Percentiles rank a stretch among this genome's conserved stretches.
Conservation (phyloP, 1,140 invertebrate species). For the Teleopsis dalmanni region DNA sequence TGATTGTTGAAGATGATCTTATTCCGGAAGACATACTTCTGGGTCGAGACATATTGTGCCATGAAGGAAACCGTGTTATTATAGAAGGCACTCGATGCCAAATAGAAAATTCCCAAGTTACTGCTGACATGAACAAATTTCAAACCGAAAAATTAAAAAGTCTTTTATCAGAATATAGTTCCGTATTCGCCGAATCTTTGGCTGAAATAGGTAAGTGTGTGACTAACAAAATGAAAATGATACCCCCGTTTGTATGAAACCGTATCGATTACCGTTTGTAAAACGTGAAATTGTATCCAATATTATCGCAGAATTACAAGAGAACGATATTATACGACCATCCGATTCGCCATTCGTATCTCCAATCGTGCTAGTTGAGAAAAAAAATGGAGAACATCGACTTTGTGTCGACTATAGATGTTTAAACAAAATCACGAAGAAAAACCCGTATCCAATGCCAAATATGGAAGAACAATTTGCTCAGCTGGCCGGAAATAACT, state of each 20-base stretch:
- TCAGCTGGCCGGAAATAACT: neutral
- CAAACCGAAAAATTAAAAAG: too few relatives aligned
- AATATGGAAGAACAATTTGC: constrained; percentile 2
- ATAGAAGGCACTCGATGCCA: too few relatives aligned
- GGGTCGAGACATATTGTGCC: too few relatives aligned
- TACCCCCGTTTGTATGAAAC: constrained; percentile 13
- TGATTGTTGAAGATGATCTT: too few relatives aligned
- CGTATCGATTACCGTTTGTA: constrained; percentile 20
- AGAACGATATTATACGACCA: constrained; percentile 20
- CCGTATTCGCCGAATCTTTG: too few relatives aligned
- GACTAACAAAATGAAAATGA: too few relatives aligned
- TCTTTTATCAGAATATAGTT: too few relatives aligned
- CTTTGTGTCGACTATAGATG: constrained; percentile 23
- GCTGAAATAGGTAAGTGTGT: too few relatives aligned
- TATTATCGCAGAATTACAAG: constrained; percentile 29
- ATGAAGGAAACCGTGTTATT: too few relatives aligned
- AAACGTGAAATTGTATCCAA: constrained; percentile 21
- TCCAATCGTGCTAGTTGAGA: constrained; percentile 47
- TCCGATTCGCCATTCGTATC: constrained; percentile 44
- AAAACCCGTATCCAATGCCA: constrained; percentile 4
- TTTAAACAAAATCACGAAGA: constrained; percentile 12
- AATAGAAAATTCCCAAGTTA: too few relatives aligned
- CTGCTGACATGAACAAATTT: too few relatives aligned
- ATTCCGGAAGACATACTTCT: too few relatives aligned
- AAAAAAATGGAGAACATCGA: constrained; percentile 34